Evolutionary conservation across 2,113 vertebrate species (phyloP).

Genomic region (Excalfactoria chinensis): DNA sequence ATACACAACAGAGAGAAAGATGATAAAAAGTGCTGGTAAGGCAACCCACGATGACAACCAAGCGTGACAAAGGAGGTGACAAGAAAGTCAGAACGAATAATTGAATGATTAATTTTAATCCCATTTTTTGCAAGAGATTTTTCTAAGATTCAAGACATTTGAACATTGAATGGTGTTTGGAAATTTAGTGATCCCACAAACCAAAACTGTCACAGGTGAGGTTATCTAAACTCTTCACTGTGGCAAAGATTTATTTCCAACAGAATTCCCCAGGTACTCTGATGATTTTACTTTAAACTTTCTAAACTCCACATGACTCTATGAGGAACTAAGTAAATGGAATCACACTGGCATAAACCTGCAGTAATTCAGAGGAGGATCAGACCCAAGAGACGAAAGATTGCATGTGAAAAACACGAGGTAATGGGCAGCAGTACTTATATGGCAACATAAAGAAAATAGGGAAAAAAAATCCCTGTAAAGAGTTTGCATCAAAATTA

Average conservation of each 20-base stretch:
- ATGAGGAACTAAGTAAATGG: not conserved
- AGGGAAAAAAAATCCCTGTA: not conserved
- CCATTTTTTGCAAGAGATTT: not conserved
- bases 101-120: not conserved
- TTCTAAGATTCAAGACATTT: fast-evolving
- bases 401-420: slow-evolving; percentile 15
- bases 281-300: not conserved
- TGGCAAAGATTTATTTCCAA: not conserved
- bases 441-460: not conserved
- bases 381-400: not conserved
- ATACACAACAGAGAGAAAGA: not conserved
- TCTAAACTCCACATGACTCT: not conserved
- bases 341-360: not conserved
- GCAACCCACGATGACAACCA: not conserved
- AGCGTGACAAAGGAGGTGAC: not conserved
- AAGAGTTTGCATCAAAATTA: not conserved
- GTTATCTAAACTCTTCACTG: not conserved
- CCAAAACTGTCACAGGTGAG: not conserved
- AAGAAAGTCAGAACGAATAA: not conserved
- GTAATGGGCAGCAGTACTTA: not conserved
- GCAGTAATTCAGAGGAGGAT: not conserved
- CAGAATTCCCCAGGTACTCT: not conserved
- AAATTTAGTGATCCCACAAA: not conserved
- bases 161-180: not conserved
- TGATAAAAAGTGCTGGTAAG: not conserved